Evolutionary conservation across 2,888 invertebrate species (phyloP), one percentile per base, ranked within the genome.

Genomic region (Brachypalpus laphriformis): DNA sequence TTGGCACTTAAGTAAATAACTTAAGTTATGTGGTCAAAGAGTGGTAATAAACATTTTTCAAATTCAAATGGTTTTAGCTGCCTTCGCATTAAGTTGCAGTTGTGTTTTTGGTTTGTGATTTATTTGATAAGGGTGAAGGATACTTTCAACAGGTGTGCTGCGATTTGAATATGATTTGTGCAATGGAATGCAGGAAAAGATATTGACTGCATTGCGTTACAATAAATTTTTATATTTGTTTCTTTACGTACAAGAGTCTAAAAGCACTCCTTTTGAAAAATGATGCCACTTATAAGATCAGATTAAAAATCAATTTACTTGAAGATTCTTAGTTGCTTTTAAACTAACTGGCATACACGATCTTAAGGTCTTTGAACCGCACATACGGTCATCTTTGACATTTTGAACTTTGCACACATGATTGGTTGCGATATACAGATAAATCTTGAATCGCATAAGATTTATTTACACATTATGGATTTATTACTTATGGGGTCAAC

Each of bases 1-100:
- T 65, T 66, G 66, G 54, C 71, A 72, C 45, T 77, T 28, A 9
- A 61, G 37, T 66, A 54, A 66, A 77, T 61, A 51, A 61, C 63
- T 66, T 37, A 25, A 82, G 82, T 65, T 51, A 71, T 77, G 59
- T 54, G 71, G 72, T 65, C 42, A 37, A 71, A 65, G 34, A 57
- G 63, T 34, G 47, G 63, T 31, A 54, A 51, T 56, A 63, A 56
- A 34, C 8, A 45, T 80, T 47, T 68, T 47, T 68, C 25, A 22
- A 45, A 28, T 51, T 25, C 37, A 59, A 47, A 59, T 42, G 42
- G 25, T 37, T 61, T 51, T 61, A 57, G 9, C 20, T n/a, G 45
- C 28, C 16, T 47, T 63, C n/a, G n/a, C 63, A 47, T 28, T 18
- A 11, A 31, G 7, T 20, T 16, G 16, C 28, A 61, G 16, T 61